These are phyloP conservation scores for Chelmon rostratus DNA, from an alignment of 2,797 vertebrate species.

Conservation along the genomic window DNA sequence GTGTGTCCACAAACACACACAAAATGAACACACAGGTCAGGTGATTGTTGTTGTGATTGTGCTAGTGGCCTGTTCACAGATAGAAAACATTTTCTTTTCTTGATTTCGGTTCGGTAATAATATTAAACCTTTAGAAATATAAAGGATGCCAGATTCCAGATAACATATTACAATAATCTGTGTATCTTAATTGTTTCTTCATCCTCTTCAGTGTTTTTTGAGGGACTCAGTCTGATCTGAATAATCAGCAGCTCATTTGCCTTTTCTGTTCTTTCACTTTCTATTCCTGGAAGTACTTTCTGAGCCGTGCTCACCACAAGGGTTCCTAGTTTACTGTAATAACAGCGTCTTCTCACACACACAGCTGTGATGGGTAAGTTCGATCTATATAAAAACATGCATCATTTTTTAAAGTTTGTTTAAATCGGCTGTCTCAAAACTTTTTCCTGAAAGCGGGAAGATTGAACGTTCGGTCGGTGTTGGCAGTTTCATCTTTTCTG, in stretches of 20 bases:
- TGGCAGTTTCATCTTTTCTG: background rate
- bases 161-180: too few relatives aligned
- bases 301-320: constrained; percentile 19
- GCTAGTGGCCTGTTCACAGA: background rate
- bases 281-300: constrained; percentile 26
- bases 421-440: background rate
- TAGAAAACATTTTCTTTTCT: background rate
- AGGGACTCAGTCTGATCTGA: constrained; percentile 1
- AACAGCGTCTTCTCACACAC: background rate
- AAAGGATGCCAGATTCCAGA: too few relatives aligned
- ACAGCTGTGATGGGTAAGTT: background rate
- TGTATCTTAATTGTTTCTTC: background rate
- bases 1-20: constrained; percentile 17
- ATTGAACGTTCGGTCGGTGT: background rate
- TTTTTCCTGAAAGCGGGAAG: background rate
- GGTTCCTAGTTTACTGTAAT: constrained; percentile 33
- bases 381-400: background rate
- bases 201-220: background rate
- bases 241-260: background rate
- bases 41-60: background rate
- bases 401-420: background rate
- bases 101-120: constrained; percentile 5
- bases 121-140: too few relatives aligned
- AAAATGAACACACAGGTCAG: constrained; percentile 10
- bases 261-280: constrained; percentile 18